Evolutionary conservation across 1,140 invertebrate genomes (phyloP), one percentile per base, ranked within the genome.

Genomic region (Drosophila rufa): DNA sequence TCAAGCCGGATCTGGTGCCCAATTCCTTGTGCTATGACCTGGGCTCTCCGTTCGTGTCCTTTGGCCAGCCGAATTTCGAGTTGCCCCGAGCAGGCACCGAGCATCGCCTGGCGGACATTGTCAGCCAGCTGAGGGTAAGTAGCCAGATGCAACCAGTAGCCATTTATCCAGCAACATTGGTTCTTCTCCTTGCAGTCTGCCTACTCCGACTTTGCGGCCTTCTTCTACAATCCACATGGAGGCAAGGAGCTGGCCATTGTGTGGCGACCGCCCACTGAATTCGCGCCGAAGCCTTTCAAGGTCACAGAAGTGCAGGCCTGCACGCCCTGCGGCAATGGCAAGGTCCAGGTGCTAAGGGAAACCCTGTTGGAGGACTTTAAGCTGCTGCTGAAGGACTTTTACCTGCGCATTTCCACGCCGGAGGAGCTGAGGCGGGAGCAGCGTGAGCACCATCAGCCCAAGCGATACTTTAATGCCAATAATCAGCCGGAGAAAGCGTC

Each of bases 161-260:
- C 22, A 3, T 3, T 25, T 25, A 25, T 25, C 3, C 0, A 22
- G 15, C 40, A 45, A 15, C 15, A 42, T 33, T 25, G 9, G 22
- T 43, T 47, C 30, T 9, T 65, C 71, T 64, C 64, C 70, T 95
- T 94, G 43, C 80, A 97, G 96, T 94, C 94, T 57, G 94, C 95
- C 57, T 99, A 97, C 92, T 94, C 94, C 5, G 95, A 98, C 36
- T 95, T 95, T 82, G 97, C 97, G 2, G 91, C 98, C 33, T 99
- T 99, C 92, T 98, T 99, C 92, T 95, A 98, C 92, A 97, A 99
- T 93, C 93, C 94, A 0, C 97, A 96, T 93, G 98, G 98, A 22
- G 97, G 97, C 30, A 94, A 95, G 67, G 93, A 95, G 9, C 96
- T 99, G 73, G 97, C 95, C 9, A 96, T 98, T 56, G 92, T 98